Base-by-base conservation (phyloP, 2,888 invertebrate species). In the Melikaiella ostensackeni region DNA sequence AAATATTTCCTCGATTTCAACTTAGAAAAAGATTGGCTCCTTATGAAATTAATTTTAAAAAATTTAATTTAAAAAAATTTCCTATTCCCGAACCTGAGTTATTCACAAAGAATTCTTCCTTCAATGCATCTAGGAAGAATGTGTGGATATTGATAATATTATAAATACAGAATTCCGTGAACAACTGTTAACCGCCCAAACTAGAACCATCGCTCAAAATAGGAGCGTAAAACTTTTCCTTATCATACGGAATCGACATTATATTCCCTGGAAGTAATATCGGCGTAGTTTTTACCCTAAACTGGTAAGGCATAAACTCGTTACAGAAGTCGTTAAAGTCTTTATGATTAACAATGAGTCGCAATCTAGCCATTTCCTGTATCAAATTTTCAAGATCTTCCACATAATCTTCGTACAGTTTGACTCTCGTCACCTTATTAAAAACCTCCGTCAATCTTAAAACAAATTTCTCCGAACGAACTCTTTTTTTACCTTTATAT, bases 241-340 rank as follows among this genome's bases (percentile, higher is more conserved):
- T 35, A 11, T 90, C 75, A 46, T 82, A 91, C 7, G 90, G 90
- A 73, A 91, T 87, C 33, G 78, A 90, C 0, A 50, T 76, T 35
- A 73, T 61, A 59, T 89, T 89, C 0, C 90, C 90, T 0, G 91
- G 90, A 21, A 88, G 24, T 19, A 85, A 9, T 81, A 90, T 91
- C 0, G 91, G 91, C 6, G 86, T 79, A 0, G 81, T 88, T 75
- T 91, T 91, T 4, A 81, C 24, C 6, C 89, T 86, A 76, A 91
- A 87, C 0, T 86, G 84, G 27, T 87, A 87, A 1, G 91, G 91
- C 42, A 91, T 75, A 79, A 83, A 91, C 0, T 91, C 86, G 4
- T 82, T 78, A 38, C 88, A 89, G 63, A 91, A 91, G 27, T 82
- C 61, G 73, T 89, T 84, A 79, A 91, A 91, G 50, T 91, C 90